A percentile compares a stretch with the other conserved stretches of the same genome.
Conservation (phyloP, 1,140 invertebrate species). For the Calliphora vicina region DNA sequence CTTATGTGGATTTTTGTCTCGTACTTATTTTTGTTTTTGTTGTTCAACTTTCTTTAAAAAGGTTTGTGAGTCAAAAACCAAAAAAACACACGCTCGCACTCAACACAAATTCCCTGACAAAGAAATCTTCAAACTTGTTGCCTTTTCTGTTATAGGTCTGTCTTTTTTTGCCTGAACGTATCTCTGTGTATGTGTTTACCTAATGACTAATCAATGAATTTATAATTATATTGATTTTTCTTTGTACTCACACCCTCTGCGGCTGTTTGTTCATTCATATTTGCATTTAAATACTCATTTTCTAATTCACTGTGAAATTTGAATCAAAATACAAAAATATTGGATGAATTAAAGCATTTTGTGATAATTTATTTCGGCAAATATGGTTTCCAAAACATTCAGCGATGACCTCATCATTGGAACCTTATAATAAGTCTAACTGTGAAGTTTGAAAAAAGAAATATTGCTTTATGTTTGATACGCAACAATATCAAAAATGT, state of each 20-base stretch:
- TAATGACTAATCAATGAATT: slow-evolving; percentile 31
- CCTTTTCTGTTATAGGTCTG: no score
- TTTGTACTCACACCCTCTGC: background rate
- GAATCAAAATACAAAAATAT: no score
- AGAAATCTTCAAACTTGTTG: slow-evolving; percentile 24
- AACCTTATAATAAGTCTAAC: no score
- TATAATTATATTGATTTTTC: background rate
- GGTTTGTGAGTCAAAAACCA: background rate
- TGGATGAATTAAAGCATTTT: no score
- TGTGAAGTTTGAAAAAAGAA: no score
- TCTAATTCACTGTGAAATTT: no score
- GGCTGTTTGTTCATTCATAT: background rate
- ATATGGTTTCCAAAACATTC: no score
- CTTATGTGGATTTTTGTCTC: background rate
- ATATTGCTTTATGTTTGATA: no score
- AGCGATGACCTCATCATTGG: no score
- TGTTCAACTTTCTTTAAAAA: slow-evolving; percentile 1
- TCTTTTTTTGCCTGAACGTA: background rate
- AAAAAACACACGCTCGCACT: background rate
- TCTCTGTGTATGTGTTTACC: background rate
- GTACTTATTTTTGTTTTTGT: background rate
- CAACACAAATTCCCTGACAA: slow-evolving; percentile 10
- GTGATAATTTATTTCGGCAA: no score
- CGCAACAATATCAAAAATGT: no score
- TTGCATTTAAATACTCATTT: no score